Evolutionary conservation across 2,113 vertebrate genomes (phyloP).

Genomic region (Solea solea): DNA sequence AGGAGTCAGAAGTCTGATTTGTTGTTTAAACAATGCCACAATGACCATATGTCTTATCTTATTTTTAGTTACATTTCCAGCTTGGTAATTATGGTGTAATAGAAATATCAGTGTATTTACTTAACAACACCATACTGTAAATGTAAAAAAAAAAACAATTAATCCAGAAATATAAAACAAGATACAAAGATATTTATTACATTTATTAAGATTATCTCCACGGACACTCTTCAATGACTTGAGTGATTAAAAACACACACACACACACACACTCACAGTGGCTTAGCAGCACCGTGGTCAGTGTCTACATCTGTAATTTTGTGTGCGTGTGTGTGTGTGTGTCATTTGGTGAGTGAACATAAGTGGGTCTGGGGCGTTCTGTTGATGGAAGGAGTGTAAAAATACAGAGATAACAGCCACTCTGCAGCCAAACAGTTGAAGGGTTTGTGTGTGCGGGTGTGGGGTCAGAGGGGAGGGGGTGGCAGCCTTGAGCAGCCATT

Average conservation of each 20-base stretch:
- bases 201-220: too few relatives aligned
- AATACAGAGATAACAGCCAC: constrained; percentile 81
- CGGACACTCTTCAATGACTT: too few relatives aligned
- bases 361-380: constrained; percentile 78
- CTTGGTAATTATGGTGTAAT: too few relatives aligned
- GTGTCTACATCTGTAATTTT: constrained; percentile 67
- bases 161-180: too few relatives aligned
- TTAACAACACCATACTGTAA: too few relatives aligned
- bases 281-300: constrained; percentile 47
- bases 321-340: constrained; percentile 58
- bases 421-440: constrained; percentile 64
- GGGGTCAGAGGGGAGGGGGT: constrained; percentile 29
- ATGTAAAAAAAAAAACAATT: too few relatives aligned
- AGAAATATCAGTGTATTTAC: too few relatives aligned
- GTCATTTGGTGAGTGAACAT: constrained; percentile 82
- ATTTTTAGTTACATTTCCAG: too few relatives aligned
- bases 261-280: constrained; percentile 40
- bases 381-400: constrained; percentile 81
- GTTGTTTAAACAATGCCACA: too few relatives aligned
- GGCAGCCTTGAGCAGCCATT: constrained; percentile 74
- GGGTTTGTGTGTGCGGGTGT: background rate
- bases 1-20: too few relatives aligned
- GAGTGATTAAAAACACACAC: background rate
- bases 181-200: too few relatives aligned
- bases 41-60: background rate